Percentiles rank a stretch among this genome's conserved stretches.
These are phyloP conservation scores for Oligia latruncula DNA, from an alignment of 2,888 invertebrate genomes.

Conservation along the genomic window DNA sequence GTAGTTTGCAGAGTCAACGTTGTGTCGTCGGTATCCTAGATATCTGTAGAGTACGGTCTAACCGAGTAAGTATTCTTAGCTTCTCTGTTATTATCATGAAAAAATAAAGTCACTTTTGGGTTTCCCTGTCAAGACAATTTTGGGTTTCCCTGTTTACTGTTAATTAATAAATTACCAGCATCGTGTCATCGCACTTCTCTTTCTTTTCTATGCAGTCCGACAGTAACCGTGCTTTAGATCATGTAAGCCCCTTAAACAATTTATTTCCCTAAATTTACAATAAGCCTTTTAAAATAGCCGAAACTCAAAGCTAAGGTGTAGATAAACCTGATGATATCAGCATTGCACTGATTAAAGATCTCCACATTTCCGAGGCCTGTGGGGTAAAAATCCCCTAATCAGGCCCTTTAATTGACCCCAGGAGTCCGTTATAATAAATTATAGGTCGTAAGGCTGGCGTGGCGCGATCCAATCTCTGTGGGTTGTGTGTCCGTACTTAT, in stretches of 20 bases:
- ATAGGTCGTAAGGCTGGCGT: slow-evolving; percentile 31
- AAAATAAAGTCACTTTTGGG: not conserved
- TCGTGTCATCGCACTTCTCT: too few species aligned
- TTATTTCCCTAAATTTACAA: not conserved
- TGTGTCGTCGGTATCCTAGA: not conserved
- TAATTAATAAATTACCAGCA: too few species aligned
- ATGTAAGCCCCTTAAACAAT: too few species aligned
- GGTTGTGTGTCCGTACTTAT: slow-evolving; percentile 23
- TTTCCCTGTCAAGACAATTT: too few species aligned
- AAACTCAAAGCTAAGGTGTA: not conserved
- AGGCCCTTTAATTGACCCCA: slow-evolving; percentile 57
- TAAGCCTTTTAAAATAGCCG: not conserved
- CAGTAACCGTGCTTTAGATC: too few species aligned
- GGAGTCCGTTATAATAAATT: slow-evolving; percentile 56
- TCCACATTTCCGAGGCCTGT: not conserved
- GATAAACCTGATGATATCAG: slow-evolving; percentile 18
- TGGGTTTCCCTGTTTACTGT: too few species aligned
- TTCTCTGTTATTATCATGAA: not conserved
- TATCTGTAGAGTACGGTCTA: not conserved
- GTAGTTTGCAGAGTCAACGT: not conserved
- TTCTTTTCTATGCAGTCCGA: too few species aligned
- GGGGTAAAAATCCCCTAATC: slow-evolving; percentile 49
- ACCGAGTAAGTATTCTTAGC: not conserved
- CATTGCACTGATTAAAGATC: slow-evolving; percentile 35
- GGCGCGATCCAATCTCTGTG: slow-evolving; percentile 55